These are phyloP conservation scores for Arenaria interpres DNA, from an alignment of 2,113 vertebrate genomes.

Conservation along the genomic window DNA sequence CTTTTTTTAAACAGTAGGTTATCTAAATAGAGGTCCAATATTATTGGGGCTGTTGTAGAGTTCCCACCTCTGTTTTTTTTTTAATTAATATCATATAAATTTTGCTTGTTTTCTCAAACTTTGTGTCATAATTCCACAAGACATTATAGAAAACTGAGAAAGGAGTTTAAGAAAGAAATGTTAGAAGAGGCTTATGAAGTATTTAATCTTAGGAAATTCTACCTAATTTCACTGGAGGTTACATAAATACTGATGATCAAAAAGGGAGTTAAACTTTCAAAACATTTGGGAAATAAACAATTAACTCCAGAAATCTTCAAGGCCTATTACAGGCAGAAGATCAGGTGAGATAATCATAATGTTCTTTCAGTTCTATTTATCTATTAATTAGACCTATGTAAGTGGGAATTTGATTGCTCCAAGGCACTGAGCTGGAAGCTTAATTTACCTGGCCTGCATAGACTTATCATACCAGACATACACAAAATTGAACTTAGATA, in stretches of 20 bases:
- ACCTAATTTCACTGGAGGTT: neutral
- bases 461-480: neutral
- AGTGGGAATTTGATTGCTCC: neutral
- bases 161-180: neutral
- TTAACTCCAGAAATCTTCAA: constrained; percentile 8
- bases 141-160: neutral
- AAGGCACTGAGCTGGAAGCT: neutral
- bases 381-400: constrained; percentile 21
- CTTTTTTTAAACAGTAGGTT: neutral
- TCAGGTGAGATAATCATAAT: constrained; percentile 21
- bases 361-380: constrained; percentile 39
- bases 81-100: neutral
- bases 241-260: neutral
- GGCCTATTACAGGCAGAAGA: neutral
- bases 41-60: neutral
- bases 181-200: neutral
- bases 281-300: constrained; percentile 9
- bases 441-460: neutral
- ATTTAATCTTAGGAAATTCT: neutral
- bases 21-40: neutral
- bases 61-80: neutral
- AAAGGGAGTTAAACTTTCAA: neutral
- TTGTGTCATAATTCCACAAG: neutral
- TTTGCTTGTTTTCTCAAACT: neutral
- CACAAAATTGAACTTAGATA: neutral